Percentiles rank a stretch among this genome's conserved stretches.
Conservation (phyloP, 2,113 vertebrate species). For the Sapayoa aenigma region DNA sequence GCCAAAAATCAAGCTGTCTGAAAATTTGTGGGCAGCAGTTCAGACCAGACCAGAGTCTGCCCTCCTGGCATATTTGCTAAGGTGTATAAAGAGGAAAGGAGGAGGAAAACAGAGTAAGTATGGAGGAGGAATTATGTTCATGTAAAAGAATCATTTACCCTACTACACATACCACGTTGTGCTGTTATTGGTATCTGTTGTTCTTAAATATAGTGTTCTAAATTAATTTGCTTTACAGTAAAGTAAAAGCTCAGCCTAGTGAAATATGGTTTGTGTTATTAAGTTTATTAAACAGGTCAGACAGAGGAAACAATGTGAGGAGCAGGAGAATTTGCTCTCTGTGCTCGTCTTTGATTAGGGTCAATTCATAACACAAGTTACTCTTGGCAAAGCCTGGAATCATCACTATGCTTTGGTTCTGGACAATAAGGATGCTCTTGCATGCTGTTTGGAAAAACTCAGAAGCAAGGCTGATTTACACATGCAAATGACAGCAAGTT, state of each 20-base stretch:
- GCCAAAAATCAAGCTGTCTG: conserved; percentile 35
- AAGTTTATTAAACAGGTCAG: conserved; percentile 21
- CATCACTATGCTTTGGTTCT: background rate
- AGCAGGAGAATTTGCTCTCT: conserved; percentile 2
- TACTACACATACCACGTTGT: background rate
- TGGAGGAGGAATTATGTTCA: background rate
- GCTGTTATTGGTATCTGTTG: background rate
- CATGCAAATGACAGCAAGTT: background rate
- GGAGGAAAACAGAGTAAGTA: background rate
- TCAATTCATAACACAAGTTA: conserved; percentile 5
- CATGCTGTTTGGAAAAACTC: background rate
- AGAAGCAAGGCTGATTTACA: background rate
- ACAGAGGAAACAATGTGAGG: background rate
- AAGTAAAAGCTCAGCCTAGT: background rate
- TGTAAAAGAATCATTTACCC: background rate
- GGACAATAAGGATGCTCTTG: background rate
- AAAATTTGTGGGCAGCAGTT: conserved; percentile 30
- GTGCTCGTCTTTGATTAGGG: background rate
- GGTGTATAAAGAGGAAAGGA: conserved; percentile 7
- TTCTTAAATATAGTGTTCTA: background rate
- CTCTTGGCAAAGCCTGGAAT: background rate
- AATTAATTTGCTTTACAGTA: background rate
- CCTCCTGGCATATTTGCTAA: background rate
- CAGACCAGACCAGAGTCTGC: background rate
- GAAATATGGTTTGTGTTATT: background rate